Evolutionary conservation across 2,113 vertebrate genomes (phyloP), one percentile per base, ranked within the genome.

Genomic region (Mastomys coucha): DNA sequence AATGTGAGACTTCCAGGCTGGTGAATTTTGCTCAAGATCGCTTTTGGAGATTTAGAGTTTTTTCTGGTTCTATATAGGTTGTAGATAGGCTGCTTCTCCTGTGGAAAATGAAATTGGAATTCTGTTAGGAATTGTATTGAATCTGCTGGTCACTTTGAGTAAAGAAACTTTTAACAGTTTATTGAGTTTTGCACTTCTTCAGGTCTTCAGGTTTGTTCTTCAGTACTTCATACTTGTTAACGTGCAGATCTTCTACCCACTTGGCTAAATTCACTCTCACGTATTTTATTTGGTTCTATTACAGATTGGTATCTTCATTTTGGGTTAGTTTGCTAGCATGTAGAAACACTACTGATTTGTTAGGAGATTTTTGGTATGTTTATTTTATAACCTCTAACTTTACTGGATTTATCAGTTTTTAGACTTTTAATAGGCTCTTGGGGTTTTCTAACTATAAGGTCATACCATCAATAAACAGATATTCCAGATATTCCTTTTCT

Each of bases 41-140:
- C 45, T 86, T 63, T 93, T 72, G 11, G 82, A 65, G 75, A 56
- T 77, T 87, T 77, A 49, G 17, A 24, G 53, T 7, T 7, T 75
- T 65, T 63, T 49, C 12, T 76, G 45, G 33, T 93, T 76, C 33
- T 26, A 24, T 65, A 51, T 49, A 93, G 75, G 53, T 67, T 93
- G 16, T 51, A 65, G 58, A 2, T 39, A 65, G 58, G 5, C 63
- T 92, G 60, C 26, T 45, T 33, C 45, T 85, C 16, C 4, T 77
- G 12, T 87, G 45, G 85, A 77, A 93, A 93, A 22, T 87, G 56
- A 67, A 33, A 56, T 53, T 93, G 58, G 72, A 93, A 56, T 87
- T 76, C 65, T 77, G 26, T 33, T 87, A 33, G 72, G 17, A 93
- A 93, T 69, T 93, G 17, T 16, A 67, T 42, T 56, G 58, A 93